These are phyloP conservation scores for Drosophila anceps DNA, from an alignment of 2,888 invertebrate genomes.

Conservation along the genomic window DNA sequence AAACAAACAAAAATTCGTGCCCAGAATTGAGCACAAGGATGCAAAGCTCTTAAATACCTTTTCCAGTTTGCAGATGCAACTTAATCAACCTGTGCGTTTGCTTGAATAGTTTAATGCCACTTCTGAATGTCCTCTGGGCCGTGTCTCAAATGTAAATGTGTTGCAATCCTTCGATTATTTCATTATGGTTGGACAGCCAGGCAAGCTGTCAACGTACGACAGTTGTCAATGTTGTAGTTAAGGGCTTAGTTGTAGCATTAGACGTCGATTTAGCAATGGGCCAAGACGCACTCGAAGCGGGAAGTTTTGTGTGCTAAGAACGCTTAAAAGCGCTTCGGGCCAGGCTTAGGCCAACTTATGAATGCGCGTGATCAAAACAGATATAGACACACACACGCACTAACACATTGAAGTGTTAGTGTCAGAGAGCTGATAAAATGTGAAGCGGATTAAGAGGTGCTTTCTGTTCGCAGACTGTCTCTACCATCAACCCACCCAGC, in stretches of 20 bases:
- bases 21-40: not conserved
- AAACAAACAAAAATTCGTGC: not conserved
- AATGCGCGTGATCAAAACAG: constrained; percentile 64
- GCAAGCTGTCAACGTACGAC: constrained; percentile 45
- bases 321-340: constrained; percentile 74
- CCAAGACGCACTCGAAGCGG: constrained; percentile 29
- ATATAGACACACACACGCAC: constrained; percentile 16
- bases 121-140: too few relatives aligned
- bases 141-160: constrained; percentile 56
- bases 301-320: constrained; percentile 65
- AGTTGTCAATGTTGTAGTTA: constrained; percentile 79
- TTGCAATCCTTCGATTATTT: constrained; percentile 70
- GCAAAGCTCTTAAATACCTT: constrained; percentile 33
- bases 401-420: constrained; percentile 56
- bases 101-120: constrained; percentile 35
- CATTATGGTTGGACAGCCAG: constrained; percentile 52
- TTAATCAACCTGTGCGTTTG: constrained; percentile 12
- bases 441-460: constrained; percentile 77
- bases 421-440: constrained; percentile 80
- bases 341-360: constrained; percentile 71
- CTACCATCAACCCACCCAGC: not conserved
- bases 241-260: constrained; percentile 77
- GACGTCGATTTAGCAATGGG: constrained; percentile 71
- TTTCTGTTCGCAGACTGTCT: constrained; percentile 30
- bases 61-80: not conserved